Conservation (phyloP, 2,797 vertebrate genomes). For the Schizothorax lantsangensis region DNA sequence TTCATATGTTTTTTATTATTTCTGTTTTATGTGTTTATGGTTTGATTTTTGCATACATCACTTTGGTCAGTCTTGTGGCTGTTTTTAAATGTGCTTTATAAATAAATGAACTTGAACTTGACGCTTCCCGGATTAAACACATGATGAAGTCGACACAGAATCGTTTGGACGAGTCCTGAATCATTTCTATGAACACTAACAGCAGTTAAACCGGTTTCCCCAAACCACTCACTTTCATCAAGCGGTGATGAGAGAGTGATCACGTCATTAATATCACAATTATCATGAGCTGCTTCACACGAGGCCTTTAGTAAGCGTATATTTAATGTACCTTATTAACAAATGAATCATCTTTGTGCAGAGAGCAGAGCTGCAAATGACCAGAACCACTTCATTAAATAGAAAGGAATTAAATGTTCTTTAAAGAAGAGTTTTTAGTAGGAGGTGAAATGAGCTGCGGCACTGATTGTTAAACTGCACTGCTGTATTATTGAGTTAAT, state of each 20-base stretch:
- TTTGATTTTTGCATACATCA: no score
- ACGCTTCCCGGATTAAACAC: background rate
- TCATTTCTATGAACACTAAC: constrained; percentile 4
- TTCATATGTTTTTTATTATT: no score
- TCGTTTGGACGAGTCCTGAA: background rate
- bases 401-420: constrained; percentile 77
- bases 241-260: constrained; percentile 64
- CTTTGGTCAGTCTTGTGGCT: no score
- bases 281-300: constrained; percentile 63
- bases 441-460: constrained; percentile 72
- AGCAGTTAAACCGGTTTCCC: background rate
- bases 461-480: constrained; percentile 78
- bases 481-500: constrained; percentile 83
- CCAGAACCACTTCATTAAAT: constrained; percentile 78
- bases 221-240: constrained; percentile 23
- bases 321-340: constrained; percentile 77
- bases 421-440: constrained; percentile 74
- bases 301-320: constrained; percentile 71
- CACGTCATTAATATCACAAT: constrained; percentile 74
- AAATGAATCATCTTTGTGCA: constrained; percentile 73
- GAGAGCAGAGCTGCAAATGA: constrained; percentile 74
- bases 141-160: background rate
- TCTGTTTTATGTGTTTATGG: no score
- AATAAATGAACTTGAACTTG: no score
- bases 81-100: no score